Percentiles rank a stretch among this genome's conserved stretches.
Evolutionary conservation across 2,888 invertebrate species (phyloP).

Genomic region (Autographa pulchrina): DNA sequence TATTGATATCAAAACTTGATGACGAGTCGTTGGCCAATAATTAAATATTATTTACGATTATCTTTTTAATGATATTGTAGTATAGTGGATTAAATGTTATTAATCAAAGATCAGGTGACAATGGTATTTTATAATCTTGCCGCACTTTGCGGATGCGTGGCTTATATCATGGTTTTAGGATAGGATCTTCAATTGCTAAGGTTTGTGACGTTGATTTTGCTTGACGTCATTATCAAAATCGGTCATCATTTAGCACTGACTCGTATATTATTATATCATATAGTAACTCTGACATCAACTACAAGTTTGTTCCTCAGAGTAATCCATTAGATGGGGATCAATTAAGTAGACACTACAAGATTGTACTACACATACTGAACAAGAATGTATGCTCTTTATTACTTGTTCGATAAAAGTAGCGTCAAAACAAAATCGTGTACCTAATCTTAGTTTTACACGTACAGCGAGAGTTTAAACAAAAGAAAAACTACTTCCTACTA

Average conservation of each 20-base stretch:
- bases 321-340: too few relatives aligned
- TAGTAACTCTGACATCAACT: too few relatives aligned
- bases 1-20: too few relatives aligned
- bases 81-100: neutral
- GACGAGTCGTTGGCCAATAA: too few relatives aligned
- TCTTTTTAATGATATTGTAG: neutral
- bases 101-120: constrained; percentile 1
- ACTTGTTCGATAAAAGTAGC: neutral
- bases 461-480: neutral
- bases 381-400: neutral
- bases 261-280: too few relatives aligned
- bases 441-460: neutral
- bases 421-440: neutral
- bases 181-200: too few relatives aligned
- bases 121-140: constrained; percentile 3
- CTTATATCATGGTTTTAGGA: neutral
- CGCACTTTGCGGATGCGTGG: neutral
- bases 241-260: too few relatives aligned
- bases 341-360: too few relatives aligned
- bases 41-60: neutral
- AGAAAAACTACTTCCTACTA: neutral
- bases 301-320: too few relatives aligned
- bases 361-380: too few relatives aligned
- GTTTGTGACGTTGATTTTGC: too few relatives aligned
- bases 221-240: too few relatives aligned